Evolutionary conservation across 2,888 invertebrate genomes (phyloP), one percentile per base, ranked within the genome.

Genomic region (Lepidocyrtoides sp.): DNA sequence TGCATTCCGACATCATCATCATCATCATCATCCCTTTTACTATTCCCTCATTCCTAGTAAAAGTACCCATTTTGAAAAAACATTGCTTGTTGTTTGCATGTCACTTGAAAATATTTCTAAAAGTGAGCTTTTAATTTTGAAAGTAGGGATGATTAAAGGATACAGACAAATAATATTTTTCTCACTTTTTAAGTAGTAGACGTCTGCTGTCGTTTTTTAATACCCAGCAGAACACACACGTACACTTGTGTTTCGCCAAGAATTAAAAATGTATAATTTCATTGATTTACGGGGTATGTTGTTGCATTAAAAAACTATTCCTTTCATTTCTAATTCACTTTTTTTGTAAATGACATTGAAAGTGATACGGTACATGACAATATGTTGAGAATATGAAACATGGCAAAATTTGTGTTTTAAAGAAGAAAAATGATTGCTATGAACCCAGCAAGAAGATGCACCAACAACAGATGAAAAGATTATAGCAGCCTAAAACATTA

Each of bases 41-140:
- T n/a, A n/a, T n/a, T n/a, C 66, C 66, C 66, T 32, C 4, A n/a
- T 32, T 29, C 32, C 17, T 36, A 69, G 69, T 63, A 63, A 63
- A 69, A 69, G 36, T 17, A 17, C 17, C 69, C 36, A 36, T 36
- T 10, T 14, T 36, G n/a, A n/a, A n/a, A 12, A 69, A 69, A 17
- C 12, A 36, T 36, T 20, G 29, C 4, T 10, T 29, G 4, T 12
- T 29, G 63, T 14, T 29, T 63, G 29, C 63, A 26, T 10, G n/a
- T n/a, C n/a, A 5, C 0, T 17, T 57, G 20, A 29, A 26, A 63
- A 29, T 20, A 23, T n/a, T 1, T 29, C 17, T 69, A 17, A 36
- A 36, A 36, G 17, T n/a, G 8, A n/a, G 2, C 23, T 41, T 60
- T 51, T 23, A 26, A 41, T 81, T 60, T 81, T 41, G 48, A 63